Percentiles rank a stretch among this genome's conserved stretches.
These are phyloP conservation scores for Sebastolobus altivelis DNA, from an alignment of 2,797 vertebrate species.

Conservation along the genomic window DNA sequence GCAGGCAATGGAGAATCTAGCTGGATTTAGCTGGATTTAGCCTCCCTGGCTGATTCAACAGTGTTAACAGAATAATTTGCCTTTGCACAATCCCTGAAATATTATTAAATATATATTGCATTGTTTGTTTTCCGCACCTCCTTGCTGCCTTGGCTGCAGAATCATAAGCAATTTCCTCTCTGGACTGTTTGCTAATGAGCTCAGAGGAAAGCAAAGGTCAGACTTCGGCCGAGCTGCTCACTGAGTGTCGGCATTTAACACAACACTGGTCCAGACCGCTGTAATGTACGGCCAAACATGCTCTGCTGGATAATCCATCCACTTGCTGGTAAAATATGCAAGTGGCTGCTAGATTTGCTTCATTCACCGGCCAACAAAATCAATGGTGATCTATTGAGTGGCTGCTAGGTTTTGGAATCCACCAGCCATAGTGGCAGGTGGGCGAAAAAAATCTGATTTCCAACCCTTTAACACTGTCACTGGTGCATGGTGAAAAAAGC, in stretches of 20 bases:
- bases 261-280: neutral
- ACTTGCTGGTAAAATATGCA: too few relatives aligned
- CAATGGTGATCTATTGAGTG: too few relatives aligned
- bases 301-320: neutral
- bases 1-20: neutral
- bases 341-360: too few relatives aligned
- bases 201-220: slow-evolving; percentile 36
- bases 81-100: neutral
- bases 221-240: neutral
- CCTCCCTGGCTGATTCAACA: neutral
- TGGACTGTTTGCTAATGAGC: slow-evolving; percentile 50
- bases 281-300: neutral
- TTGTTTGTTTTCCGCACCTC: slow-evolving; percentile 45
- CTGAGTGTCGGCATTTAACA: neutral
- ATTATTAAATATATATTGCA: neutral
- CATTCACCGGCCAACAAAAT: too few relatives aligned
- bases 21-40: neutral
- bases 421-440: too few relatives aligned
- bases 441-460: too few relatives aligned
- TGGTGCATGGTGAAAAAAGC: neutral
- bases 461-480: neutral
- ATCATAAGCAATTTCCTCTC: slow-evolving; percentile 51
- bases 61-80: neutral
- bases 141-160: slow-evolving; percentile 29
- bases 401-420: too few relatives aligned